Evolutionary conservation across 1,140 invertebrate species (phyloP), one percentile per base, ranked within the genome.

Genomic region (Drosophila subpulchrella): DNA sequence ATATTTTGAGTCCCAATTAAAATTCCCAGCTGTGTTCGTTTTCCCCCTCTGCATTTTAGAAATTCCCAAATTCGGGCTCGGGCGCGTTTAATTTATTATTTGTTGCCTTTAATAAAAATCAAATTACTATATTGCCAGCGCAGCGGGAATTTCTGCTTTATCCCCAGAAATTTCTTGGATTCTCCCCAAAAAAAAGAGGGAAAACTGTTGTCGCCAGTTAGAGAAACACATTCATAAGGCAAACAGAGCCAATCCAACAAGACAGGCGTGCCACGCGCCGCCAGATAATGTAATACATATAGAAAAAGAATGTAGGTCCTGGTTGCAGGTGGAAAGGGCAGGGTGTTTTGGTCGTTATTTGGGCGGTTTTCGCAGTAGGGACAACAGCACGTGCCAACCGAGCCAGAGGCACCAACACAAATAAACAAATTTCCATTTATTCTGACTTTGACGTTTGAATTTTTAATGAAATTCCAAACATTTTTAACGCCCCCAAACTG

Each of bases 391-490:
- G 82, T 83, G 83, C 82, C 82, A n/a, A 38, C n/a, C 10, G 32
- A 36, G 53, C 47, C 56, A 27, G 58, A 50, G 46, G 53, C 42
- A 17, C 66, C 50, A 54, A 56, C 61, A 58, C 38, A 59, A 44
- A 62, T 42, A 44, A 54, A 82, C 67, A 72, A 90, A 78, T 81
- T 90, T 89, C 77, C 84, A 89, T 89, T 89, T 89, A 89, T 89
- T 89, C 84, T 46, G 84, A 78, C 85, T 78, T 89, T 89, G 84
- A 89, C 80, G 81, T 89, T 89, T 90, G 85, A 78, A 89, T 90
- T 89, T 89, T 84, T 89, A 89, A 89, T 89, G 85, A 89, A 89
- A 89, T 89, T 89, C 85, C 84, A 84, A 88, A 89, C 68, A 84
- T 90, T 89, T 76, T 88, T 89, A 78, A 78, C 85, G 85, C 82